These are phyloP conservation scores for Mellivora capensis DNA, from an alignment of 2,113 vertebrate species.

Conservation along the genomic window DNA sequence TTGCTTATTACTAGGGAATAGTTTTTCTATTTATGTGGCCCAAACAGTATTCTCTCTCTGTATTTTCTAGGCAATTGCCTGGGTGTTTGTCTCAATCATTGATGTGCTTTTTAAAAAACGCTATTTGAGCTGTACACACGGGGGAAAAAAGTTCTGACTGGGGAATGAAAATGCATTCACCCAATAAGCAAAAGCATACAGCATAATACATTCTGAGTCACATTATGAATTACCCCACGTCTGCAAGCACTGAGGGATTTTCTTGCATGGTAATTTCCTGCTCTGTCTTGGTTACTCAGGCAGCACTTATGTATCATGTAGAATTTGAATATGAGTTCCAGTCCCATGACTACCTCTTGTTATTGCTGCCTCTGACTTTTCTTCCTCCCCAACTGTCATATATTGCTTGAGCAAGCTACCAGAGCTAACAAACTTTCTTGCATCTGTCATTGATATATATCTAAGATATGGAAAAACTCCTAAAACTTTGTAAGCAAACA, in stretches of 20 bases:
- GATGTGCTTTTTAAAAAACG: slow-evolving; percentile 27
- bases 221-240: background rate
- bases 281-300: background rate
- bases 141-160: background rate
- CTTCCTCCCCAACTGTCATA: background rate
- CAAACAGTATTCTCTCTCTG: background rate
- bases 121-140: background rate
- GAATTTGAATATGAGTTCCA: slow-evolving; percentile 3
- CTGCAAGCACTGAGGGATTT: background rate
- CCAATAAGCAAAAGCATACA: background rate
- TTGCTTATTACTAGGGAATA: background rate
- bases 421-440: background rate
- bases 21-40: background rate
- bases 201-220: background rate
- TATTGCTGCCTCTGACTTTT: background rate
- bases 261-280: background rate
- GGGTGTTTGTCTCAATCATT: background rate
- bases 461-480: background rate
- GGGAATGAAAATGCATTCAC: slow-evolving; percentile 23
- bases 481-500: background rate
- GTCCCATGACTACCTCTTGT: background rate
- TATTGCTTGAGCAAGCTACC: background rate
- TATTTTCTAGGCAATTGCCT: background rate
- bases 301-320: background rate
- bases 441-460: background rate